These are phyloP conservation scores for Myrmecophaga tridactyla DNA, from an alignment of 2,113 vertebrate species.

Conservation along the genomic window DNA sequence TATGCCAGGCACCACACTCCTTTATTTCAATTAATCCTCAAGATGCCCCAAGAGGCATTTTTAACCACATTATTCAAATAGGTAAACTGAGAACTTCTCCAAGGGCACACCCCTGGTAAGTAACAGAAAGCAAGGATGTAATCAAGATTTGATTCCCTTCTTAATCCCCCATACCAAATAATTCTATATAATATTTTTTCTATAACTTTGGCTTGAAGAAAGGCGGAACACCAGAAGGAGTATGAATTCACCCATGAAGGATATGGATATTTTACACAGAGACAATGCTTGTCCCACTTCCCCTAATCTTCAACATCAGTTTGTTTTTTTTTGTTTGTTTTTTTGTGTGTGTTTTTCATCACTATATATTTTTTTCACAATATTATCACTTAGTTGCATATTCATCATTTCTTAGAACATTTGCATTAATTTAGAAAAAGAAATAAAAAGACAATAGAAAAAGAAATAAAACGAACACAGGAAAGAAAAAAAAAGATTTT, in stretches of 20 bases:
- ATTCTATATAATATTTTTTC: neutral
- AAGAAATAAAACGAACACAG: too few relatives aligned
- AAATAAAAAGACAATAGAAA: too few relatives aligned
- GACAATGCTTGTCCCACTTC: neutral
- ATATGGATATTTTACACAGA: neutral
- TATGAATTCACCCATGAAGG: neutral
- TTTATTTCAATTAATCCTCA: neutral
- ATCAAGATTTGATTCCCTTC: neutral
- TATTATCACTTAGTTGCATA: too few relatives aligned
- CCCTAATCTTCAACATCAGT: neutral
- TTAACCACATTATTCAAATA: conserved; percentile 36
- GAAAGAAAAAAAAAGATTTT: too few relatives aligned
- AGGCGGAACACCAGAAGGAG: neutral
- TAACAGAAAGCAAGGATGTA: neutral
- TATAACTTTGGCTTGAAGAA: neutral
- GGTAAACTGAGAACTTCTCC: neutral
- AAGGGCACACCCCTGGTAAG: neutral
- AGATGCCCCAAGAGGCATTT: neutral
- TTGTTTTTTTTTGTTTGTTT: too few relatives aligned
- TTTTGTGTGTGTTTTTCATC: too few relatives aligned
- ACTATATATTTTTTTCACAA: too few relatives aligned
- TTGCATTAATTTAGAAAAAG: too few relatives aligned
- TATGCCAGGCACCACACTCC: neutral
- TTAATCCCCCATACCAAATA: neutral
- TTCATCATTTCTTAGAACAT: too few relatives aligned